Conservation (phyloP, 1,140 invertebrate species). For the Colletes latitarsis region DNA sequence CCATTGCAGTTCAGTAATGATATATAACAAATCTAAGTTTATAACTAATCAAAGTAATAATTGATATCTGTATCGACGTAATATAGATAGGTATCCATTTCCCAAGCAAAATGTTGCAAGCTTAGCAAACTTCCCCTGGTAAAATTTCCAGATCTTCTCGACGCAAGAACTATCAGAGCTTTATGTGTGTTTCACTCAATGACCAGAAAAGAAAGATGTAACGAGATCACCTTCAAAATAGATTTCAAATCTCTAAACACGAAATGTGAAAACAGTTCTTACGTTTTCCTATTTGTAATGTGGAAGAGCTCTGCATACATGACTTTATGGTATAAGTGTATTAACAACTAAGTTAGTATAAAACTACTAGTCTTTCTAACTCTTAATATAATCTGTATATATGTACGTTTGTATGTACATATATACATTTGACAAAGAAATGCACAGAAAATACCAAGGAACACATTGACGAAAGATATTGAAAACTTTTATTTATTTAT, state of each 20-base stretch:
- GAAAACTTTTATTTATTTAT: constrained; percentile 46
- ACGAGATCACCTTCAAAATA: constrained; percentile 22
- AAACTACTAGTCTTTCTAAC: constrained; percentile 60
- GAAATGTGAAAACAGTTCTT: constrained; percentile 27
- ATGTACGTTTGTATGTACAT: background rate
- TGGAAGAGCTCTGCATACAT: constrained; percentile 11
- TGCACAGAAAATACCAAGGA: constrained; percentile 26
- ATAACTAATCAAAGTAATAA: constrained; percentile 66
- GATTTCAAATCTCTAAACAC: constrained; percentile 34
- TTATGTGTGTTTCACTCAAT: constrained; percentile 52
- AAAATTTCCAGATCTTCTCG: constrained; percentile 34
- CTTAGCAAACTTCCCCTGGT: constrained; percentile 30
- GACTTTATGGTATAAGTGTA: constrained; percentile 33
- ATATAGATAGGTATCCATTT: constrained; percentile 57
- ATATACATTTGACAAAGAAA: constrained; percentile 42
- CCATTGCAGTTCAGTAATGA: constrained; percentile 43
- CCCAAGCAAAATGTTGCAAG: constrained; percentile 41
- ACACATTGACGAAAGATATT: constrained; percentile 31
- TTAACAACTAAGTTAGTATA: constrained; percentile 51
- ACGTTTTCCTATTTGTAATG: constrained; percentile 49
- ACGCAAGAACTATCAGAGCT: constrained; percentile 39
- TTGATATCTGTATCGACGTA: constrained; percentile 61
- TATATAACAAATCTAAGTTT: constrained; percentile 55
- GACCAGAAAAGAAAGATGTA: constrained; percentile 23
- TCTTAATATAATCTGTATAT: constrained; percentile 42